A percentile compares a stretch with the other conserved stretches of the same genome.
Conservation (phyloP, 1,140 invertebrate species). For the Drosophila kohkoa region DNA sequence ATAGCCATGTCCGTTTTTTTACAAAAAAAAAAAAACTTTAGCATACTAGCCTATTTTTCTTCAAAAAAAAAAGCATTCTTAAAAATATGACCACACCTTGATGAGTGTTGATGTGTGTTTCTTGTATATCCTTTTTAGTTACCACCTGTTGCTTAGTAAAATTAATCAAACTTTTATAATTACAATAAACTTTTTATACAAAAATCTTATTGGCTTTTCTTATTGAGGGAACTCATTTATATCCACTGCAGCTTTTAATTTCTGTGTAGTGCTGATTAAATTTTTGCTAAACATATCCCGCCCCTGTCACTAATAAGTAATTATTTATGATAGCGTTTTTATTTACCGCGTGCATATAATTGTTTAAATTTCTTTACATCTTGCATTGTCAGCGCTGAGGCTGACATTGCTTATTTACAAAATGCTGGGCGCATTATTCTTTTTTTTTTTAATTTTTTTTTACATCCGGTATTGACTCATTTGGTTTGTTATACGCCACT, state of each 20-base stretch:
- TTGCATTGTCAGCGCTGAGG: slow-evolving; percentile 47
- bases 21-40: no score
- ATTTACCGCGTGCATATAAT: slow-evolving; percentile 65
- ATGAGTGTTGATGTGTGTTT: no score
- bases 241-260: no score
- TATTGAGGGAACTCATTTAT: no score
- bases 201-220: not conserved
- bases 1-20: no score
- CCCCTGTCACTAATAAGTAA: no score
- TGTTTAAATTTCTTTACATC: slow-evolving; percentile 61
- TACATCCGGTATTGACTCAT: slow-evolving; percentile 19
- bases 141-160: not conserved
- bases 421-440: slow-evolving; percentile 59
- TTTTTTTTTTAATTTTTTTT: not conserved
- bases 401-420: slow-evolving; percentile 66
- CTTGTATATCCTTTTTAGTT: no score
- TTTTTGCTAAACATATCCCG: no score
- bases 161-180: not conserved
- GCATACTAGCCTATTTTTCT: no score
- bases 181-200: not conserved
- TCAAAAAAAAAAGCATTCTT: no score
- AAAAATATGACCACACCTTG: no score
- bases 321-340: slow-evolving; percentile 53
- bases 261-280: no score
- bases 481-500: not conserved